A percentile compares a stretch with the other conserved stretches of the same genome.
These are phyloP conservation scores for Danaus melanippus DNA, from an alignment of 1,140 invertebrate genomes.

Conservation along the genomic window DNA sequence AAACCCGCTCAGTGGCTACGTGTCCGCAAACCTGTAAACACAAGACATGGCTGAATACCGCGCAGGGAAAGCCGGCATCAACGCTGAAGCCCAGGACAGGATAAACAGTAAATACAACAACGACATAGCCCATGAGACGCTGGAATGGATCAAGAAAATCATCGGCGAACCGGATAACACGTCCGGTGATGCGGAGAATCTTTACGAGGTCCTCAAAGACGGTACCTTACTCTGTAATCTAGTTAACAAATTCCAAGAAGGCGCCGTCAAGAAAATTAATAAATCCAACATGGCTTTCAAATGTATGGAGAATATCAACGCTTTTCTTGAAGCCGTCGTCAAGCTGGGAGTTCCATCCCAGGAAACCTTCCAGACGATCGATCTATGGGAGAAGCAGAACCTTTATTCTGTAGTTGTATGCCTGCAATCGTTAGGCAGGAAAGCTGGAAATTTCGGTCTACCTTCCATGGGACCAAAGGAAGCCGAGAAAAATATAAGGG, in stretches of 20 bases:
- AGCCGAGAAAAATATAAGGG: conserved; percentile 90
- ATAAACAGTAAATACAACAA: conserved; percentile 96
- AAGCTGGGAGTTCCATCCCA: conserved; percentile 93
- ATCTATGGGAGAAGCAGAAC: conserved; percentile 97
- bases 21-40: conserved; percentile 51
- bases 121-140: conserved; percentile 88
- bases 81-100: conserved; percentile 68
- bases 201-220: conserved; percentile 89
- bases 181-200: conserved; percentile 89
- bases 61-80: conserved; percentile 64
- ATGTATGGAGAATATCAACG: conserved; percentile 99
- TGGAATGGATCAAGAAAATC: conserved; percentile 92
- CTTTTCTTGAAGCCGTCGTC: conserved; percentile 89
- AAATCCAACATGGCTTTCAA: conserved; percentile 93
- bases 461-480: conserved; percentile 94
- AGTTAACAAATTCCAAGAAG: conserved; percentile 85
- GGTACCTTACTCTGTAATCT: conserved; percentile 89
- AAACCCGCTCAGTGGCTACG: conserved; percentile 58
- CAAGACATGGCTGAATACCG: conserved; percentile 61
- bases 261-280: conserved; percentile 91
- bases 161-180: conserved; percentile 86
- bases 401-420: conserved; percentile 96
- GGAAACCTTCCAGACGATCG: conserved; percentile 97
- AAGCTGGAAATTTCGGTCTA: conserved; percentile 90
- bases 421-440: conserved; percentile 93